Percentiles rank a stretch among this genome's conserved stretches.
Conservation (phyloP, 2,113 vertebrate species). For the Platichthys flesus region DNA sequence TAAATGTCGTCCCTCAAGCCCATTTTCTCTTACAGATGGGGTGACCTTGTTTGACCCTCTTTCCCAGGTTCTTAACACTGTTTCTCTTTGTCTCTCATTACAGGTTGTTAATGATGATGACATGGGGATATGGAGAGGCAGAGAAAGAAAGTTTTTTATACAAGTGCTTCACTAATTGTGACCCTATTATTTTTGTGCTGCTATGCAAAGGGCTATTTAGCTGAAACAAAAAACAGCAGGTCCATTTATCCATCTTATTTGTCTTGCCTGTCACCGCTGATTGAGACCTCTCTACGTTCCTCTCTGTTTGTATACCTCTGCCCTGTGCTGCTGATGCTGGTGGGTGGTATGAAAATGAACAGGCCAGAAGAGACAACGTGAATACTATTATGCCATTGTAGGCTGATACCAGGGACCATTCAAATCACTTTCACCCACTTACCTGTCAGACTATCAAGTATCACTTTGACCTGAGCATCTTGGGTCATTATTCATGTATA, state of each 20-base stretch:
- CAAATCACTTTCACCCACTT: constrained; percentile 25
- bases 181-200: constrained; percentile 46
- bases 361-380: constrained; percentile 23
- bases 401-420: constrained; percentile 16
- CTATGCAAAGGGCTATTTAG: constrained; percentile 66
- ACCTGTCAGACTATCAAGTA: neutral
- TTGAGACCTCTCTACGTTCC: constrained; percentile 50
- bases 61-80: constrained; percentile 19
- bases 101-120: constrained; percentile 72
- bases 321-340: constrained; percentile 32
- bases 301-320: constrained; percentile 63
- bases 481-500: constrained; percentile 3
- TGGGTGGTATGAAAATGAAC: constrained; percentile 55
- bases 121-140: constrained; percentile 31
- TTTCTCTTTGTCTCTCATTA: constrained; percentile 39
- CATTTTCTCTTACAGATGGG: constrained; percentile 47
- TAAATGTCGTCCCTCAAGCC: constrained; percentile 7
- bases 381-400: constrained; percentile 23
- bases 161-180: constrained; percentile 71
- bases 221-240: constrained; percentile 64
- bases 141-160: constrained; percentile 41
- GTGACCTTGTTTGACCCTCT: constrained; percentile 48
- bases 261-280: constrained; percentile 56
- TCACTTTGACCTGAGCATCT: constrained; percentile 14
- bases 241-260: constrained; percentile 63